These are phyloP conservation scores for Bergia puertoricense DNA, from an alignment of 92 coral and sea anemone species.

Conservation along the genomic window DNA sequence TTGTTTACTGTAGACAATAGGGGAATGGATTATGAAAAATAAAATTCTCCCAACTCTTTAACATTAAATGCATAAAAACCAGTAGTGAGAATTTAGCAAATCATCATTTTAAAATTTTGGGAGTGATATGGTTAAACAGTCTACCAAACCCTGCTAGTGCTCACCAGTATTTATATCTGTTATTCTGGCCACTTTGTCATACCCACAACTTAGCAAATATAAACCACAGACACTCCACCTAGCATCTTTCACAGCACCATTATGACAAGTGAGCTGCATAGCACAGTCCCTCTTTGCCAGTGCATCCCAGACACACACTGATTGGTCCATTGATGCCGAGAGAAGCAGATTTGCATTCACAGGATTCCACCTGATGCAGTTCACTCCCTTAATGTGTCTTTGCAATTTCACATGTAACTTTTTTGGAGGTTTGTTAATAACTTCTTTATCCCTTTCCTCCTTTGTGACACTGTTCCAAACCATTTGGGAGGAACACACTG, in stretches of 20 bases:
- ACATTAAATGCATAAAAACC: not conserved
- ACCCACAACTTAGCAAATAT: conserved; percentile 85
- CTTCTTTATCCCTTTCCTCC: not conserved
- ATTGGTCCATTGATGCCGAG: conserved; percentile 89
- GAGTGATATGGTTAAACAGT: not conserved
- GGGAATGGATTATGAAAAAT: not conserved
- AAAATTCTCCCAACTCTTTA: not conserved
- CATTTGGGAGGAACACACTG: not conserved
- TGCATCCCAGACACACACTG: conserved; percentile 82
- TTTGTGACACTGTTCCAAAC: not conserved
- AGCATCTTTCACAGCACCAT: conserved; percentile 86
- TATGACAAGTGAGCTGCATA: conserved; percentile 60
- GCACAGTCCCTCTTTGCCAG: conserved; percentile 53
- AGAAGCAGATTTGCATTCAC: conserved; percentile 62
- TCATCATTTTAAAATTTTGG: no score
- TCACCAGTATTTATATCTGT: conserved; percentile 76
- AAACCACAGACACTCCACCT: conserved; percentile 86
- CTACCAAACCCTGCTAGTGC: not conserved
- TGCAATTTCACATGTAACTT: conserved; percentile 50
- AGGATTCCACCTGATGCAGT: conserved; percentile 82
- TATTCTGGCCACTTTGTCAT: conserved; percentile 87
- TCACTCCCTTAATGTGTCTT: conserved; percentile 76
- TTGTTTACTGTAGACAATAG: no score
- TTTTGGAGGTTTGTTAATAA: conserved; percentile 56
- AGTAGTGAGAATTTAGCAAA: no score